Base-by-base conservation (phyloP, 2,888 invertebrate species). In the Tenthredo amoena region DNA sequence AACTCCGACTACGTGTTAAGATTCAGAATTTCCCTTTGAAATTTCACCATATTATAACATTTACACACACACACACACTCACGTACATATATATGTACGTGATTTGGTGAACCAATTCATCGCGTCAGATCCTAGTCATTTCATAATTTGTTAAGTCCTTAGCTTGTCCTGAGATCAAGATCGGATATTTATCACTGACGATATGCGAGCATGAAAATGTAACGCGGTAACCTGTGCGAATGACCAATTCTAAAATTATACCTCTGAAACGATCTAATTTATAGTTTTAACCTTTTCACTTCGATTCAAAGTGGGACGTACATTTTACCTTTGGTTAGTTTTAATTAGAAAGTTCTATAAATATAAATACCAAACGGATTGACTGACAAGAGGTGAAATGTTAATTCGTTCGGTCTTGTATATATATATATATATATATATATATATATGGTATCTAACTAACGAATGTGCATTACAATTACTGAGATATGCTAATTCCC, bases 401-500 rank as follows among this genome's bases (percentile, higher is more conserved):
- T 89, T 91, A 91, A 91, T 91, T 91, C 87, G 86, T 86, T 88
- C 84, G 74, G 74, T 85, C 62, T 62, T 2, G 15, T 55, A 55
- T 50, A 87, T 87, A 88, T 87, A 87, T 88, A 34, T 50, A 87
- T 87, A 88, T 87, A 87, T 88, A 87, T 55, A 55, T 50, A 87
- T 87, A 88, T 87, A 87, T 88, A 87, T 88, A 55, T 55, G 34
- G 5, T 86, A 88, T 86, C 87, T 87, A 87, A 55, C 87, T 91
- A 91, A 92, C 90, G 91, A 92, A 92, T 91, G 92, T 91, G 90
- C 91, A 92, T 91, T 90, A 90, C 91, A 91, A 92, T 91, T 91
- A 90, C 89, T 90, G 90, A 90, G 91, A 91, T 91, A 93, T 92
- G 93, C 90, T 92, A 93, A 93, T 93, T 77, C 12, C 81, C 85